Conservation (phyloP, 2,888 invertebrate genomes). For the Phaonia tiefii region DNA sequence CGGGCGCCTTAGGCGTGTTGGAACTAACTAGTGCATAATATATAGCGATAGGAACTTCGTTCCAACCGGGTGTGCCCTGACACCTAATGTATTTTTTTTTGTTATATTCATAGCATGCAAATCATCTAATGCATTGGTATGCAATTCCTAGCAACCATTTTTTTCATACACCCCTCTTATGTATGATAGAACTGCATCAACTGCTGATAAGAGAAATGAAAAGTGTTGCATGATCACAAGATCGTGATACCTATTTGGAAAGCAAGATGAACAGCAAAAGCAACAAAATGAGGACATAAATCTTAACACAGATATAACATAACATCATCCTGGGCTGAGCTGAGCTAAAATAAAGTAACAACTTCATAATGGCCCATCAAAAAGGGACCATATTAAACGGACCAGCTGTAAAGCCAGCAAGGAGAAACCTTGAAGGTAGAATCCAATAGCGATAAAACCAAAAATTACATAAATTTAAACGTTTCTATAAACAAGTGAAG, state of each 20-base stretch:
- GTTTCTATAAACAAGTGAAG: conserved; percentile 62
- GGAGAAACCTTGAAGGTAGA: conserved; percentile 34
- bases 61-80: too few species aligned
- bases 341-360: conserved; percentile 58
- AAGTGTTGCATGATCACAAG: conserved; percentile 76
- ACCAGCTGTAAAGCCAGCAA: conserved; percentile 39
- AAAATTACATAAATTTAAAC: conserved; percentile 47
- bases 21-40: too few species aligned
- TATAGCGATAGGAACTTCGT: too few species aligned
- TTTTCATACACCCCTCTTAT: neutral
- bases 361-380: conserved; percentile 60
- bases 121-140: too few species aligned
- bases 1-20: too few species aligned
- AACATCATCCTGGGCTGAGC: neutral
- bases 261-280: conserved; percentile 16
- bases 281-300: conserved; percentile 56
- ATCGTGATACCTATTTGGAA: conserved; percentile 35
- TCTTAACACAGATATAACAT: conserved; percentile 57
- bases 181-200: conserved; percentile 69
- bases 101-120: too few species aligned
- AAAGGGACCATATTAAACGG: neutral
- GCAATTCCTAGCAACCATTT: too few species aligned
- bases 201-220: conserved; percentile 72
- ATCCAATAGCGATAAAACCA: too few species aligned
- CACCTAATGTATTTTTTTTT: too few species aligned